Evolutionary conservation across 2,797 vertebrate genomes (phyloP).

Genomic region (Sardinella longiceps): DNA sequence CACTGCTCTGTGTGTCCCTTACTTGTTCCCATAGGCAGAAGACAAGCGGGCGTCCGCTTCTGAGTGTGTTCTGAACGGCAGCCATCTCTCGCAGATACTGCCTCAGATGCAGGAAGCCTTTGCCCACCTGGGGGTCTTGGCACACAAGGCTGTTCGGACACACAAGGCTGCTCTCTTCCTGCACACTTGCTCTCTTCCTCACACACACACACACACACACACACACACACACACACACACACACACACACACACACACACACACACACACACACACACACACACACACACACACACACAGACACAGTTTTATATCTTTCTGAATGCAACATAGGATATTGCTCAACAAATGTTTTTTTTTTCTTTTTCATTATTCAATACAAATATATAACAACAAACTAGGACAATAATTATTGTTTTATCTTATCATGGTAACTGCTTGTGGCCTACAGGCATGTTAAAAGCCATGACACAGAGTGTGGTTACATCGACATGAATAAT

Average conservation of each 20-base stretch:
- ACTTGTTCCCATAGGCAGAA: conserved; percentile 35
- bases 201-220: background rate
- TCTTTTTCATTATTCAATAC: too few species aligned
- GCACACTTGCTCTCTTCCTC: too few species aligned
- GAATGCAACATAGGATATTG: too few species aligned
- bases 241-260: background rate
- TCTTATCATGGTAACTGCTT: too few species aligned
- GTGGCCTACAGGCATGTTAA: too few species aligned
- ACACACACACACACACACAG: background rate
- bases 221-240: background rate
- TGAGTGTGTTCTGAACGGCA: conserved; percentile 15
- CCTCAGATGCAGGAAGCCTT: conserved; percentile 37
- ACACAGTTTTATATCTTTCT: too few species aligned
- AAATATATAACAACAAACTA: too few species aligned
- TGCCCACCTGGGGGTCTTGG: background rate
- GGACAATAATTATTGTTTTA: too few species aligned
- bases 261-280: background rate
- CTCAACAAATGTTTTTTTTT: too few species aligned
- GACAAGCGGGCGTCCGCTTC: conserved; percentile 39
- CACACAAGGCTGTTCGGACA: background rate
- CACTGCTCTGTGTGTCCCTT: background rate
- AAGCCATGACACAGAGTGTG: too few species aligned
- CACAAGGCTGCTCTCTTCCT: background rate
- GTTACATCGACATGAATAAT: too few species aligned
- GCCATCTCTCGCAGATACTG: conserved; percentile 34